Base-by-base conservation (phyloP, 2,888 invertebrate genomes). In the Eilema depressum region DNA sequence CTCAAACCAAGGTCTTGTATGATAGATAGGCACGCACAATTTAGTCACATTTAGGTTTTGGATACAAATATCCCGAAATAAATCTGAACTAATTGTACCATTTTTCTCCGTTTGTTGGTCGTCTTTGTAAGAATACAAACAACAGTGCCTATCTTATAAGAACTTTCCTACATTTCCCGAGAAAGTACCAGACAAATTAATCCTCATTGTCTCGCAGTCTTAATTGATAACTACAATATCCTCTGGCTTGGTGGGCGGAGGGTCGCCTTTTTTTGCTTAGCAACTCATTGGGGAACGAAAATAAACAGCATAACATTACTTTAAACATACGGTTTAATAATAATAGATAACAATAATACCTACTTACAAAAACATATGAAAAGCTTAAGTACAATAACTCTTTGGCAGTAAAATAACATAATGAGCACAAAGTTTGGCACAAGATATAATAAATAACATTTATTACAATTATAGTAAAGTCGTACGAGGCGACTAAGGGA, bases 151-250 rank as follows among this genome's bases (percentile, higher is more conserved):
- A 23, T 47, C 28, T 64, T 14, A 20, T n/a, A 47, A 4, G 0
- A 28, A 64, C 12, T 14, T 64, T 26, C 12, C 3, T 1, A 28
- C 28, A 3, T n/a, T 33, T 20, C 17, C 37, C 37, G n/a, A 20
- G 25, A 56, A 14, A n/a, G 1, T 56, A 57, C 57, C 33, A 25
- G 10, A 25, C 4, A 25, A 57, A 66, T 33, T 33, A 57, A 57
- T 25, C 20, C 57, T 33, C 33, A 57, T 25, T 33, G 57, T 37
- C 56, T 30, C 25, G 57, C 77, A 91, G 93, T 90, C 89, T 87
- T 92, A 81, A 87, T 82, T 87, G 90, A 89, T 88, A 83, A 80
- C 72, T 75, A 83, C 87, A 89, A 88, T 88, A 84, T 85, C 91
- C 85, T 63, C 74, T 66, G 85, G 92, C 85, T 60, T 14, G 64